A percentile compares a stretch with the other conserved stretches of the same genome.
phyloP scores from a whole-genome alignment of 2,797 vertebrate genomes.

The Mycteria americana region DNA sequence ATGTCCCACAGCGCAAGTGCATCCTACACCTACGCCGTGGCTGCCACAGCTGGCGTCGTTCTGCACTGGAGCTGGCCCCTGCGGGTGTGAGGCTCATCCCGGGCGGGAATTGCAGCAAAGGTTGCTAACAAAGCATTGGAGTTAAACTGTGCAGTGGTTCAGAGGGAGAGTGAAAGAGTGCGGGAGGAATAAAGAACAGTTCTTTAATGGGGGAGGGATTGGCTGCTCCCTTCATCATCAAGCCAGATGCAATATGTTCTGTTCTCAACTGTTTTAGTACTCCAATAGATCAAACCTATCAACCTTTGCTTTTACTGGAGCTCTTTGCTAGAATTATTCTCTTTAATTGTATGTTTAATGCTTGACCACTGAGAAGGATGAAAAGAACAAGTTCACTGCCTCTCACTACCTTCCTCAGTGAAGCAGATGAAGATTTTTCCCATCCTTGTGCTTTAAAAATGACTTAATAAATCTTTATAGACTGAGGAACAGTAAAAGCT shows the following conservation, averaged over 20 bases:
- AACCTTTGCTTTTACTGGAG: neutral
- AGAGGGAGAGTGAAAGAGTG: neutral
- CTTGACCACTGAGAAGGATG: neutral
- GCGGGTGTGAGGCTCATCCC: neutral
- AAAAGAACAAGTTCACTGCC: neutral
- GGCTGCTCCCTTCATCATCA: neutral
- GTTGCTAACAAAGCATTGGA: neutral
- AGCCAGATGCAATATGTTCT: neutral
- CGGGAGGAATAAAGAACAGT: neutral
- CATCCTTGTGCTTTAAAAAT: neutral
- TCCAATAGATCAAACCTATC: neutral
- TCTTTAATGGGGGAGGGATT: neutral
- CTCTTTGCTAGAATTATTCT: neutral
- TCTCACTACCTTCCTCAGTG: neutral
- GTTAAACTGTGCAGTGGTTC: neutral
- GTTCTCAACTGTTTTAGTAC: neutral
- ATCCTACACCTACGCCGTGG: neutral
- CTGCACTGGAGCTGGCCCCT: neutral
- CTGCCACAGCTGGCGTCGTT: neutral
- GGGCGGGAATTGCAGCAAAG: neutral
- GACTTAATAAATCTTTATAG: conserved; percentile 2
- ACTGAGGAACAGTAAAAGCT: neutral
- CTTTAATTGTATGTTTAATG: neutral
- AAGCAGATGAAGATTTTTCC: neutral
- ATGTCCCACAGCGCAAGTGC: no score